Evolutionary conservation across 1,140 invertebrate species (phyloP).

Genomic region (Leptinotarsa lineolata): DNA sequence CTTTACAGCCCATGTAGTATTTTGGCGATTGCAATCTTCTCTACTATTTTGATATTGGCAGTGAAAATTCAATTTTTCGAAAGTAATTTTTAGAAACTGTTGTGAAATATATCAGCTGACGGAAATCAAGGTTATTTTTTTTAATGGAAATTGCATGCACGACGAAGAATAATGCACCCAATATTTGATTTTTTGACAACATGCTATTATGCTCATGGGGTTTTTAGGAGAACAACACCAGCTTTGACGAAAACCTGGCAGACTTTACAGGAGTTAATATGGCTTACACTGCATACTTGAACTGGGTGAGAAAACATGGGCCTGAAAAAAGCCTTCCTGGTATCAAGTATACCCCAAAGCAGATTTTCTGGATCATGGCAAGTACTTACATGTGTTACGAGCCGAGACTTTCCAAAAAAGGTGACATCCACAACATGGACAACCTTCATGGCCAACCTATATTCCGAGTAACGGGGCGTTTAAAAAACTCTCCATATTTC

Average conservation of each 20-base stretch:
- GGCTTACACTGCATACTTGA: slow-evolving; percentile 79
- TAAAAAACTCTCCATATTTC: slow-evolving; percentile 69
- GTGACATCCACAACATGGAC: neutral
- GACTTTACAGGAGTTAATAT: slow-evolving; percentile 83
- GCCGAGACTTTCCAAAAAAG: slow-evolving; percentile 31
- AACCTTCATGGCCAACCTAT: neutral
- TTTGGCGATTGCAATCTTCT: no score
- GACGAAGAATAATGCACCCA: no score
- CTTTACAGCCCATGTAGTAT: no score
- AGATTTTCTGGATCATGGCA: slow-evolving; percentile 66
- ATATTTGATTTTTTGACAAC: no score
- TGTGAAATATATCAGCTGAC: no score
- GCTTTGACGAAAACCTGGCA: slow-evolving; percentile 89
- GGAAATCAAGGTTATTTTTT: no score
- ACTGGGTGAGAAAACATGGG: slow-evolving; percentile 69
- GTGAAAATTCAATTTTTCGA: no score
- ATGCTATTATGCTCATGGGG: no score
- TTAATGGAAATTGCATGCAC: no score
- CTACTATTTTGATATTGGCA: no score
- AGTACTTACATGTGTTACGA: slow-evolving; percentile 43
- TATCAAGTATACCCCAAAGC: slow-evolving; percentile 60
- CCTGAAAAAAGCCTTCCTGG: slow-evolving; percentile 61
- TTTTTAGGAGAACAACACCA: slow-evolving; percentile 81
- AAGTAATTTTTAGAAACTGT: no score
- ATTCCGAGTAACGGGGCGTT: slow-evolving; percentile 63